Conservation (phyloP, 2,797 vertebrate species). For the Rhinichthys osculus region DNA sequence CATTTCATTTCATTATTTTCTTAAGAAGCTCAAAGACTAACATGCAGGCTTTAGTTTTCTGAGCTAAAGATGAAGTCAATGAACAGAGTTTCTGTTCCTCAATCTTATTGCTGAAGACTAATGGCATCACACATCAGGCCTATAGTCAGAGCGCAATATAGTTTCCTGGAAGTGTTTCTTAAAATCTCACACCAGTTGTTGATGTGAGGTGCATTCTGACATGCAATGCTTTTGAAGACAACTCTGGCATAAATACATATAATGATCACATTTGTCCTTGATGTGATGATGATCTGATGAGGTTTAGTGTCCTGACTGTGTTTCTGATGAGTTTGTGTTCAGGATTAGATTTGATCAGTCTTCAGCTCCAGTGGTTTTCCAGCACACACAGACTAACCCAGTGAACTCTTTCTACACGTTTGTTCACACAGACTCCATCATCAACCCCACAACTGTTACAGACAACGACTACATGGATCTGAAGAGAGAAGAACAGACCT, state of each 20-base stretch:
- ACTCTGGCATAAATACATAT: too few relatives aligned
- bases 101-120: background rate
- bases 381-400: background rate
- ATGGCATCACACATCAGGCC: background rate
- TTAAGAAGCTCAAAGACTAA: background rate
- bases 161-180: background rate
- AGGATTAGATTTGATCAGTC: background rate
- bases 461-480: background rate
- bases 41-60: background rate
- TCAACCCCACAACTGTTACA: background rate
- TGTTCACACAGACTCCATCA: background rate
- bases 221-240: background rate
- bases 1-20: background rate
- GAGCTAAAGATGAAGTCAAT: background rate
- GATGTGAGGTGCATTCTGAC: background rate
- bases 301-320: background rate
- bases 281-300: background rate
- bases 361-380: background rate
- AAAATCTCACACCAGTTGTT: background rate
- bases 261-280: too few relatives aligned
- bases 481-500: background rate
- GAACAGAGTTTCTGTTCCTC: background rate
- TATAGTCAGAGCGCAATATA: background rate
- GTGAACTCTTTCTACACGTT: background rate
- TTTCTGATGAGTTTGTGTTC: background rate